Evolutionary conservation across 2,113 vertebrate species (phyloP).

Genomic region (Acinonyx jubatus): DNA sequence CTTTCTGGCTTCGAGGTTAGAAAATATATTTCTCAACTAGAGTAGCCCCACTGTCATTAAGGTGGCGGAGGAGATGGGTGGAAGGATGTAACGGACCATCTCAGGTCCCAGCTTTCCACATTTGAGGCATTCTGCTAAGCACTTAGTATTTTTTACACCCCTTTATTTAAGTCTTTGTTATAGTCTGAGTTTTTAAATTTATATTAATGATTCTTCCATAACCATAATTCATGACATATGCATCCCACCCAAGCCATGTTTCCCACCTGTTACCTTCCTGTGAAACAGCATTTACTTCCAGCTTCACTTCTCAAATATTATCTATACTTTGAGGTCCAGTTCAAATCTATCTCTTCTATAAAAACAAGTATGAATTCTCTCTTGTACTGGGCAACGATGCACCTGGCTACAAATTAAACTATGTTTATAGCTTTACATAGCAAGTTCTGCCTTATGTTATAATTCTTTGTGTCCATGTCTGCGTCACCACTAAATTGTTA

Average conservation of each 20-base stretch:
- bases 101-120: neutral
- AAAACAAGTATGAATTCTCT: neutral
- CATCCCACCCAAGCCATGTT: neutral
- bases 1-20: neutral
- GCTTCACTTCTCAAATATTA: neutral
- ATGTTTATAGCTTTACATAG: neutral
- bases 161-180: neutral
- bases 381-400: neutral
- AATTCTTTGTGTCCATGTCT: neutral
- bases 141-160: neutral
- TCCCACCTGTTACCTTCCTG: neutral
- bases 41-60: neutral
- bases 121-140: neutral
- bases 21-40: neutral
- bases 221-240: neutral
- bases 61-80: neutral
- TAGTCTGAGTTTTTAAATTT: neutral
- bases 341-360: neutral
- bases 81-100: neutral
- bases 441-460: neutral
- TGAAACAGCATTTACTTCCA: neutral
- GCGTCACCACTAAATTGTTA: neutral
- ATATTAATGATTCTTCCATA: neutral
- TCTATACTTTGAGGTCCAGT: neutral
- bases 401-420: neutral